Percentiles rank a stretch among this genome's conserved stretches.
Conservation (phyloP, 2,888 invertebrate species). For the Cosmia trapezina region DNA sequence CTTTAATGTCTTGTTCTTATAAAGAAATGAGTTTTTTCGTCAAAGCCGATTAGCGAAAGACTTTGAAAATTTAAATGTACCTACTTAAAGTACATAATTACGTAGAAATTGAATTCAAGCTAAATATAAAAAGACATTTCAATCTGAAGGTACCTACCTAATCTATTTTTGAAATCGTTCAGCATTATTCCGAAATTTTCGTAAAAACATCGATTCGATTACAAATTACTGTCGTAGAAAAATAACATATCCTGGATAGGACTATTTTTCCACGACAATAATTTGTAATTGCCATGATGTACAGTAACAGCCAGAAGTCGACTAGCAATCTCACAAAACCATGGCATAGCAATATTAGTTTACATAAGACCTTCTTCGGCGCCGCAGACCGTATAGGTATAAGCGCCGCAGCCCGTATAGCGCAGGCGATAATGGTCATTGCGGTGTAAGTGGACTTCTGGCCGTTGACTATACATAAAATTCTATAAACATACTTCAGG, state of each 20-base stretch:
- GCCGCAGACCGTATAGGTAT: no score
- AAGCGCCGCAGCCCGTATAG: no score
- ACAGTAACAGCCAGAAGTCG: no score
- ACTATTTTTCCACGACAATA: no score
- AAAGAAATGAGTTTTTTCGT: slow-evolving; percentile 33
- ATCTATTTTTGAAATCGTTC: slow-evolving; percentile 12
- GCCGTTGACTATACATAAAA: no score
- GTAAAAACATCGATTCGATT: not conserved
- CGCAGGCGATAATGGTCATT: no score
- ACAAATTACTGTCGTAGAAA: not conserved
- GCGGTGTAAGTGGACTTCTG: no score
- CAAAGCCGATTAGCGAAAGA: slow-evolving; percentile 36
- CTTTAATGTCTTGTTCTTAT: slow-evolving; percentile 6
- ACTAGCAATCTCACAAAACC: no score
- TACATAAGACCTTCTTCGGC: no score
- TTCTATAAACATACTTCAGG: no score
- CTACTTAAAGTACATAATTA: slow-evolving; percentile 1
- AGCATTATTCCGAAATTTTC: not conserved
- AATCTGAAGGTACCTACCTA: slow-evolving; percentile 24
- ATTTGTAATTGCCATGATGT: no score
- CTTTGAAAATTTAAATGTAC: slow-evolving; percentile 24
- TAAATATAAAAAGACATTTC: slow-evolving; percentile 29
- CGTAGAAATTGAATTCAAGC: slow-evolving; percentile 16
- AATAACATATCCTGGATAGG: not conserved
- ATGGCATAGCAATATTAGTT: no score